Evolutionary conservation across 2,888 invertebrate species (phyloP).

Genomic region (Neoascia interrupta): DNA sequence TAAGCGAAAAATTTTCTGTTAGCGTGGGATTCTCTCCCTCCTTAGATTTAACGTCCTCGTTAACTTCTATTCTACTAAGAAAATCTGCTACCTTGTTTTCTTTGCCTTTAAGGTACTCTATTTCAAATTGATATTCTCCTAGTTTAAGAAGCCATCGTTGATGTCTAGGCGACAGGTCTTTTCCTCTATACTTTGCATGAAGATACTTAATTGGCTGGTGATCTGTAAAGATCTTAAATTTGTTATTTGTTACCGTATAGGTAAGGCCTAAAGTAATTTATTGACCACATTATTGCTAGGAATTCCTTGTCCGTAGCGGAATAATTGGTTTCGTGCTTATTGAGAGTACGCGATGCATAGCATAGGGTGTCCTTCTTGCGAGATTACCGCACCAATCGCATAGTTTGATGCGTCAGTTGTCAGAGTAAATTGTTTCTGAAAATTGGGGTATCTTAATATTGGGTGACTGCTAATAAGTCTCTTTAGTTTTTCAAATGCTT

Average conservation of each 20-base stretch:
- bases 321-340: not conserved
- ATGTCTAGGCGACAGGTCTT: not conserved
- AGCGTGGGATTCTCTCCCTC: not conserved
- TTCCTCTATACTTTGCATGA: not conserved
- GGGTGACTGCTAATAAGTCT: conserved; percentile 5
- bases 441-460: conserved; percentile 26
- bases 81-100: conserved; percentile 53
- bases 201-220: conserved; percentile 6
- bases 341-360: not conserved
- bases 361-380: conserved; percentile 13
- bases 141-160: conserved; percentile 54
- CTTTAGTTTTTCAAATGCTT: conserved; percentile 33
- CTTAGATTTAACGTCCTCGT: conserved; percentile 3
- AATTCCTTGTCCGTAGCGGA: not conserved
- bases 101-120: conserved; percentile 46
- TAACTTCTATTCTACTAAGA: conserved; percentile 3
- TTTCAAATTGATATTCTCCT: conserved; percentile 43
- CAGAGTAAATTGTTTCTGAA: conserved; percentile 5
- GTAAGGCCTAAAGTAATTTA: no score
- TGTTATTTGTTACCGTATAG: conserved; percentile 2
- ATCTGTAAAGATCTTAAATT: not conserved
- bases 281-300: no score
- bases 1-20: conserved; percentile 7
- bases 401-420: conserved; percentile 3
- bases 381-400: conserved; percentile 7